These are phyloP conservation scores for Lagopus leucura DNA, from an alignment of 2,113 vertebrate species.

Conservation along the genomic window DNA sequence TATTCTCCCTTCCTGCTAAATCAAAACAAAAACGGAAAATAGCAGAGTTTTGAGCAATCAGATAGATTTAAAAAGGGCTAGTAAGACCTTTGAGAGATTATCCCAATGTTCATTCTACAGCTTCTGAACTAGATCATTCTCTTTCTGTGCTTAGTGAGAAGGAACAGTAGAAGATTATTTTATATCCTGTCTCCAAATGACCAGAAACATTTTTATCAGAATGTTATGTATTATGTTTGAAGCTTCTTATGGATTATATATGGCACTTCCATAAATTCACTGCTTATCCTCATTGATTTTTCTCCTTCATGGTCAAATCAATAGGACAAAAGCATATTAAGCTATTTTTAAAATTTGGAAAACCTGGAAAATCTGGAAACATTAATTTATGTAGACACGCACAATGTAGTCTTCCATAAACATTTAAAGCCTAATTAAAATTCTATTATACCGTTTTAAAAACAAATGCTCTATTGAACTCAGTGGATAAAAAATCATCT, in stretches of 20 bases:
- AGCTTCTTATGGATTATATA: background rate
- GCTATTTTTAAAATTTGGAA: background rate
- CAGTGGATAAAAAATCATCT: background rate
- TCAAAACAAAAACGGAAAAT: background rate
- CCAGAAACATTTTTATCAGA: background rate
- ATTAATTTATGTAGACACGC: background rate
- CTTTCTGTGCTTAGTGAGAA: background rate
- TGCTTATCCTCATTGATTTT: background rate
- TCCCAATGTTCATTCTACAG: background rate
- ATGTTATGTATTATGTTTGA: background rate
- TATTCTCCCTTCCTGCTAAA: background rate
- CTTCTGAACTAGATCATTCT: background rate
- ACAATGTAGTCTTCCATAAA: background rate
- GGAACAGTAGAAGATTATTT: background rate
- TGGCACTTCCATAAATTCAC: background rate
- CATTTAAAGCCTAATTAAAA: background rate
- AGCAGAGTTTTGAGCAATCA: background rate
- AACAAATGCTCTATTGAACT: background rate
- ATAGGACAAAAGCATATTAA: accelerated
- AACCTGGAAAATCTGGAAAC: background rate
- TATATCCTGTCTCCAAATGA: background rate
- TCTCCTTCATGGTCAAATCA: background rate
- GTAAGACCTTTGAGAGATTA: background rate
- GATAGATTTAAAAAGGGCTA: background rate
- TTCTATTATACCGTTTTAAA: background rate